Conservation (phyloP, 2,888 invertebrate species). For the Oxytorus armatus region DNA sequence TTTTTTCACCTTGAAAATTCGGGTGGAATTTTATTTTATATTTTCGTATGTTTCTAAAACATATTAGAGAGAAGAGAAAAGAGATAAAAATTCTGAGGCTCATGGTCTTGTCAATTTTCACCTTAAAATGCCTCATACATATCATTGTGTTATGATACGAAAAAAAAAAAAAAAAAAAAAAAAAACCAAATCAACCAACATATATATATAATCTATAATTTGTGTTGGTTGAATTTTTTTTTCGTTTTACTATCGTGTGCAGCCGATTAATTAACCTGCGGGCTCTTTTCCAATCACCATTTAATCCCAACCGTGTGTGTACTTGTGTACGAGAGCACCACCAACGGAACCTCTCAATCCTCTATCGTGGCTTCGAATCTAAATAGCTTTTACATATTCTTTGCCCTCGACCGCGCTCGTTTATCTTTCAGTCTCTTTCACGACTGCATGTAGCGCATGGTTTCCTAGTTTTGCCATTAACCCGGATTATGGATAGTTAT, state of each 20-base stretch:
- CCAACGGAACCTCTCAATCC: conserved; percentile 28
- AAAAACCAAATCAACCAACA: not conserved
- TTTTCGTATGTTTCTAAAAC: no score
- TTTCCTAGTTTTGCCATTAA: conserved; percentile 54
- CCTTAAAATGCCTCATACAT: no score
- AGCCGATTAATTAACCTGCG: conserved; percentile 41
- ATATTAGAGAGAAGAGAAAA: no score
- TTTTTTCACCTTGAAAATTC: no score
- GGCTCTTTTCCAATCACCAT: conserved; percentile 38
- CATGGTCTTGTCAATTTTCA: no score
- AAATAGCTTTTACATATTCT: conserved; percentile 52
- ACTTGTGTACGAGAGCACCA: no score
- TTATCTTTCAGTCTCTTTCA: conserved; percentile 27
- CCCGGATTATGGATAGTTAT: conserved; percentile 47
- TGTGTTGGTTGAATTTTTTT: conserved; percentile 1
- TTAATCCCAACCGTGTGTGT: conserved; percentile 16
- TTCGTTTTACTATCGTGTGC: conserved; percentile 7
- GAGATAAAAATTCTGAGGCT: no score
- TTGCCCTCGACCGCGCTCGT: conserved; percentile 52
- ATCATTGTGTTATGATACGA: no score
- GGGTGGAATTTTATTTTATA: no score
- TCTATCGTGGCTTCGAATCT: conserved; percentile 34
- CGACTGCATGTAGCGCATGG: conserved; percentile 21
- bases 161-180: no score
- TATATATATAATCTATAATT: no score